Conservation (phyloP, 2,113 vertebrate species). For the Atrichornis clamosus region DNA sequence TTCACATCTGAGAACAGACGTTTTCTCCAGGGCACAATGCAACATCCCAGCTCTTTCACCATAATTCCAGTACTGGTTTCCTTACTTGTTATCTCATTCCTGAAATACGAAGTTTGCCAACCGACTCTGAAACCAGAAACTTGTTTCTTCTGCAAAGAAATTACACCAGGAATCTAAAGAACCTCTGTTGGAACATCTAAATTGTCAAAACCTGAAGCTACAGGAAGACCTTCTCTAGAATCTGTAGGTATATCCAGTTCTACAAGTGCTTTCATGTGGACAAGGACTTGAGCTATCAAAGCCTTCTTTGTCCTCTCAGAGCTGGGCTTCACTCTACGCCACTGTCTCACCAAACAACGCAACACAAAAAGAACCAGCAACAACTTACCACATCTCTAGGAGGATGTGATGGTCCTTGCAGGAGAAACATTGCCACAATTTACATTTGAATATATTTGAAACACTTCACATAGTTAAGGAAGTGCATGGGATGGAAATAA, state of each 20-base stretch:
- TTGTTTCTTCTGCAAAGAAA: not conserved
- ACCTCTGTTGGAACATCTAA: not conserved
- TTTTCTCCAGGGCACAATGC: not conserved
- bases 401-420: not conserved
- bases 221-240: not conserved
- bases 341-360: not conserved
- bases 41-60: not conserved
- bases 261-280: not conserved
- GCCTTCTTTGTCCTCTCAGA: not conserved
- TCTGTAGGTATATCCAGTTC: not conserved
- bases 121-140: not conserved
- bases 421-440: not conserved
- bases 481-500: not conserved
- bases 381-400: not conserved
- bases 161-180: not conserved
- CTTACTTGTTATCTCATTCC: not conserved
- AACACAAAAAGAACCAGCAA: not conserved
- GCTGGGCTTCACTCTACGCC: not conserved
- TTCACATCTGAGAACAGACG: not conserved
- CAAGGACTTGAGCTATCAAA: not conserved
- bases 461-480: not conserved
- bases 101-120: not conserved
- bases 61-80: not conserved
- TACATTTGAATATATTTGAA: not conserved
- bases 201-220: not conserved